These are phyloP conservation scores for Peromyscus maniculatus DNA, from an alignment of 2,113 vertebrate genomes.

Conservation along the genomic window DNA sequence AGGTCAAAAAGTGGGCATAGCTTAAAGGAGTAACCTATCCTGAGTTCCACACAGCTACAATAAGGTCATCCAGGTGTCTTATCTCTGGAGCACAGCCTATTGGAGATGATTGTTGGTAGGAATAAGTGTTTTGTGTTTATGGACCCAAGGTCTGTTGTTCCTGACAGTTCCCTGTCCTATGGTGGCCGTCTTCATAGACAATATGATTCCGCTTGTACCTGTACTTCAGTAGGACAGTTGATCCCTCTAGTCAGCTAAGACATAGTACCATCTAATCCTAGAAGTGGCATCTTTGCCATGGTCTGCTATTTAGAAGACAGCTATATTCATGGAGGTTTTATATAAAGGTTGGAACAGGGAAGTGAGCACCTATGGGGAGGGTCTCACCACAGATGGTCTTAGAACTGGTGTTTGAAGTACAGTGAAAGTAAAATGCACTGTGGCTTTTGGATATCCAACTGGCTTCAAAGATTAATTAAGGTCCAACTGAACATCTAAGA, in stretches of 20 bases:
- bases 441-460: not conserved
- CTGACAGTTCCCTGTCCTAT: not conserved
- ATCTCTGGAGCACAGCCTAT: not conserved
- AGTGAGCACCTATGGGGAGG: not conserved
- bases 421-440: not conserved
- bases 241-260: not conserved
- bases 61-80: not conserved
- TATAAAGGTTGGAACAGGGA: not conserved
- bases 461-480: not conserved
- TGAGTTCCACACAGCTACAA: not conserved
- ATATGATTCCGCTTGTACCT: not conserved
- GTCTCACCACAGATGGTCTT: conserved; percentile 1
- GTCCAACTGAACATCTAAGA: not conserved
- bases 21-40: not conserved
- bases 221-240: not conserved
- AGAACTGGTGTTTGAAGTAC: not conserved
- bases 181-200: not conserved
- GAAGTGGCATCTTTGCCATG: not conserved
- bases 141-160: not conserved
- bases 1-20: not conserved
- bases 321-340: not conserved
- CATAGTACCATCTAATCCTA: not conserved
- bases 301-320: not conserved
- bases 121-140: not conserved
- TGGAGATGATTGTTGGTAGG: not conserved